Evolutionary conservation across 2,888 invertebrate genomes (phyloP).

Genomic region (Patella caerulea): DNA sequence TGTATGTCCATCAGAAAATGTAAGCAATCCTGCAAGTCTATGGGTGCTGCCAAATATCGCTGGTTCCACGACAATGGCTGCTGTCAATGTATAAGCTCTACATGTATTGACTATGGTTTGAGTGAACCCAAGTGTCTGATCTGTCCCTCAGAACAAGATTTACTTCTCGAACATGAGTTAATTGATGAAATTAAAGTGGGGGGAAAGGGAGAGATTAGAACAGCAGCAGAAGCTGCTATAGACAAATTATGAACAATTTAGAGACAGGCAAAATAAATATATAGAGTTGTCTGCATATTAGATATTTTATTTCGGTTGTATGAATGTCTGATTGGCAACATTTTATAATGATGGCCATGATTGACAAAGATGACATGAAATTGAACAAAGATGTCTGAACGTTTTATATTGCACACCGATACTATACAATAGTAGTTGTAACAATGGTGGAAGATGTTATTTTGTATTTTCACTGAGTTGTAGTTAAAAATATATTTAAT

Average conservation of each 20-base stretch:
- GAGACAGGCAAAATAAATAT: too few relatives aligned
- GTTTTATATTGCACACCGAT: too few relatives aligned
- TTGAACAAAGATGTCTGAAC: too few relatives aligned
- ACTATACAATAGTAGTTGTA: too few relatives aligned
- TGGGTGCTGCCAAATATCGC: conserved; percentile 86
- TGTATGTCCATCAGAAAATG: conserved; percentile 93
- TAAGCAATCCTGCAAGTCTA: conserved; percentile 82
- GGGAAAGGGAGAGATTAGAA: neutral
- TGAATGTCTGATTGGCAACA: too few relatives aligned
- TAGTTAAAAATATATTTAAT: too few relatives aligned
- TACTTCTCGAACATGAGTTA: conserved; percentile 24
- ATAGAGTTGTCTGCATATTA: too few relatives aligned
- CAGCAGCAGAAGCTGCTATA: neutral
- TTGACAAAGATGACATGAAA: too few relatives aligned
- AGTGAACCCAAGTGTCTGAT: conserved; percentile 66
- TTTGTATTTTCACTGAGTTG: too few relatives aligned
- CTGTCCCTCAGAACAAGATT: conserved; percentile 36
- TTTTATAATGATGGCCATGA: too few relatives aligned
- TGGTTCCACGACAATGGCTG: conserved; percentile 94
- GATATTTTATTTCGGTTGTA: too few relatives aligned
- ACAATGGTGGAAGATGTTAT: too few relatives aligned
- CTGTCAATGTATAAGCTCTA: conserved; percentile 91
- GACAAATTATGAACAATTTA: neutral
- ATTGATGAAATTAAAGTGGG: conserved; percentile 26
- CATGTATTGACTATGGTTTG: conserved; percentile 87